Evolutionary conservation across 2,888 invertebrate genomes (phyloP).

Genomic region (Automeris io): DNA sequence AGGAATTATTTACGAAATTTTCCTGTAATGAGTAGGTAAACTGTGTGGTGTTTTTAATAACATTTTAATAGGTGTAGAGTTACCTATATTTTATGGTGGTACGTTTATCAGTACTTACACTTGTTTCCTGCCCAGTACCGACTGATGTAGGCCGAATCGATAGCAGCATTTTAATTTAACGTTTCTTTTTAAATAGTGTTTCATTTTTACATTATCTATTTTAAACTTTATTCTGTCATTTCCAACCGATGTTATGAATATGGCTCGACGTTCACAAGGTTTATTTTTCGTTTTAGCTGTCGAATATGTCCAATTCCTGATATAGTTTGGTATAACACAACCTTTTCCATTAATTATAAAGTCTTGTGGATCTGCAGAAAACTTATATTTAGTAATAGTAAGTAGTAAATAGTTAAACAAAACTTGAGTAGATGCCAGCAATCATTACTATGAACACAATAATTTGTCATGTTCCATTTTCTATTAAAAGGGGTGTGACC

Average conservation of each 20-base stretch:
- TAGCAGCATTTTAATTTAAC: conserved; percentile 3
- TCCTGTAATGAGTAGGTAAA: too few relatives aligned
- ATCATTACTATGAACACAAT: too few relatives aligned
- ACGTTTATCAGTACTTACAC: neutral
- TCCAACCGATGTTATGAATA: neutral
- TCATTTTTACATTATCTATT: neutral
- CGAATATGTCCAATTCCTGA: neutral
- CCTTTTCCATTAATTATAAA: neutral
- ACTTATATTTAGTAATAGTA: too few relatives aligned
- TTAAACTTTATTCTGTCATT: neutral
- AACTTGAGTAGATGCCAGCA: too few relatives aligned
- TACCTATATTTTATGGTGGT: too few relatives aligned
- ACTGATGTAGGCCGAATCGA: neutral
- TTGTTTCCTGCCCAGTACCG: neutral
- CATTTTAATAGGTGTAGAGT: too few relatives aligned
- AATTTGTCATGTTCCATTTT: too few relatives aligned
- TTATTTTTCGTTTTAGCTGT: neutral
- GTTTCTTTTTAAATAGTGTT: neutral
- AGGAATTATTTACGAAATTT: too few relatives aligned
- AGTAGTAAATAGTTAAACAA: too few relatives aligned
- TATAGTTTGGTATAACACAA: neutral
- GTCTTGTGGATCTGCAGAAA: neutral
- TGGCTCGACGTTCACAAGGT: neutral
- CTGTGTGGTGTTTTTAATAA: too few relatives aligned
- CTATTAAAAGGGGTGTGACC: too few relatives aligned